Evolutionary conservation across 2,113 vertebrate genomes (phyloP), one percentile per base, ranked within the genome.

Genomic region (Rissa tridactyla): DNA sequence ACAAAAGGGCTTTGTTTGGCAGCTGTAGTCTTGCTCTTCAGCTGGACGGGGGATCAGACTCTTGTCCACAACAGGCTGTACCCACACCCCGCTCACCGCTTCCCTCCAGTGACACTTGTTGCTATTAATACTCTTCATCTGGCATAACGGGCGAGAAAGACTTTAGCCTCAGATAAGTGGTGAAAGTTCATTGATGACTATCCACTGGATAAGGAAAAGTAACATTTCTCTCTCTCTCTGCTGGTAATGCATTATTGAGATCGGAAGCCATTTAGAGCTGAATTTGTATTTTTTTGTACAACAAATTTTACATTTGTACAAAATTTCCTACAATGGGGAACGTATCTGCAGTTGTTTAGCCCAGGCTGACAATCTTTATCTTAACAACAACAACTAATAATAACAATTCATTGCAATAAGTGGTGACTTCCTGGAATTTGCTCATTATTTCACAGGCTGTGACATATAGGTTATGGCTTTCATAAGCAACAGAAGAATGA

Each of bases 101-200:
- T 76, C 65, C 8, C 29, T 94, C 83, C 82, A 52, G 66, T 82
- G 92, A 95, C 85, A 84, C 90, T 92, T 90, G 82, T 83, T 95
- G 86, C 95, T 97, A 94, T 91, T 96, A 96, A 96, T 95, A 91
- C 29, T 19, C 34, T 75, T 78, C 42, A 54, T 83, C 47, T 92
- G 68, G 42, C 40, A 61, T 36, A 78, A 89, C 68, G 57, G 70
- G 49, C 1, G 3, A 84, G 69, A 57, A 62, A 93, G 65, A 21
- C 22, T 65, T 87, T 58, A 72, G 54, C 21, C 13, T 23, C 36
- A 71, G 60, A 40, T 72, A 92, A 83, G 57, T 62, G 51, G 85
- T 52, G 55, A 65, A 92, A 89, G 66, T 62, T 92, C 42, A 84
- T 38, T 65, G 70, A 36, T 77, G 49, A 36, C 68, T 71, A 2